Base-by-base conservation (phyloP, 2,888 invertebrate genomes). In the Imbricaverruca yamaguchii region DNA sequence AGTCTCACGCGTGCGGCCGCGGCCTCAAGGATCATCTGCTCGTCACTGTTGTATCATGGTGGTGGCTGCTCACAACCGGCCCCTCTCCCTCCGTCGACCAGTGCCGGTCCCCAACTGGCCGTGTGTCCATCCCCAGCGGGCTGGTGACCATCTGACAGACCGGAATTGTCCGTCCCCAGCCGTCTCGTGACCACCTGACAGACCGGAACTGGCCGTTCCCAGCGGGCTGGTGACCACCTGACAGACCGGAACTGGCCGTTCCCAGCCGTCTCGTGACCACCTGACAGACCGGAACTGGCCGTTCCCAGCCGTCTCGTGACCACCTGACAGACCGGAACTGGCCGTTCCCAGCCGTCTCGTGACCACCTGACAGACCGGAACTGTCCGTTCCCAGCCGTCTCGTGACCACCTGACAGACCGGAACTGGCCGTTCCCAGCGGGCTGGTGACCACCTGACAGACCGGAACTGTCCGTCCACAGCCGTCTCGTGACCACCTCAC, bases 361-460 rank as follows among this genome's bases (percentile, higher is more conserved):
- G 59, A 59, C 6, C 59, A 59, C 59, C 59, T 59, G 59, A 59
- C 59, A 15, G 59, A 39, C 39, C 39, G 39, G 39, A 39, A 39
- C 39, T 39, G 39, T 39, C 39, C 39, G 39, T 39, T 4, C 39
- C 39, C 39, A 39, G 39, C 39, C 39, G 39, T 1, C 39, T 39
- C 39, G 39, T 39, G 39, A 39, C 39, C 11, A 59, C 59, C 59
- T 59, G 59, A 59, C 59, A 15, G 59, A 39, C 39, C 59, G 59
- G 59, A 13, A 15, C 12, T 11, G 11, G 2, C 59, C 12, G 15
- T 59, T 7, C 59, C 15, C 77, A 83, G 83, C 80, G 83, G 59
- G 82, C 83, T 21, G 84, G 83, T 61, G 96, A 96, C 84, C 92
- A 93, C 85, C 88, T 97, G 82, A 96, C 96, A 0, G 91, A 91